Evolutionary conservation across 2,888 invertebrate genomes (phyloP).

Genomic region (Synanthedon tipuliformis): DNA sequence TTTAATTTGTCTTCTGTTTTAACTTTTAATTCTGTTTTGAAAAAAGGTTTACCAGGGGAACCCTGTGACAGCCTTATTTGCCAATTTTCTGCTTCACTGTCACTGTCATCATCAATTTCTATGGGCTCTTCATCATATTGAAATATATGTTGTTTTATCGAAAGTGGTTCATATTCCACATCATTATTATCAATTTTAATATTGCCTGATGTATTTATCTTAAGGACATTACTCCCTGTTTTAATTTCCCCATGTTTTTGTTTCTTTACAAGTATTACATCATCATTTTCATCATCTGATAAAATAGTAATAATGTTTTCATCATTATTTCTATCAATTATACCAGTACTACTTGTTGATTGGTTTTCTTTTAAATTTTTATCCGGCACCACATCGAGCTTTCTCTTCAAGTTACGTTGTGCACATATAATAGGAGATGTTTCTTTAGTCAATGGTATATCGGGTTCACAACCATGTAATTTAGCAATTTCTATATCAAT

Average conservation of each 20-base stretch:
- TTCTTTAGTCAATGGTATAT: background rate
- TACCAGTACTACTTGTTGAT: no score
- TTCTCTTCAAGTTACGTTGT: no score
- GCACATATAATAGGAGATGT: slow-evolving; percentile 13
- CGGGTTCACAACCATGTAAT: slow-evolving; percentile 11
- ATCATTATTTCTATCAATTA: no score
- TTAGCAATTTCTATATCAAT: slow-evolving; percentile 26
- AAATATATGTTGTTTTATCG: slow-evolving; percentile 50
- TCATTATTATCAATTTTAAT: slow-evolving; percentile 39
- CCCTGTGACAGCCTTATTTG: slow-evolving; percentile 64
- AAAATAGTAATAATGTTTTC: slow-evolving; percentile 3
- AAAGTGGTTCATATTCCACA: slow-evolving; percentile 44
- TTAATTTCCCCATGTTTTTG: slow-evolving; percentile 15
- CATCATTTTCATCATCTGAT: slow-evolving; percentile 41
- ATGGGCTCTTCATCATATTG: slow-evolving; percentile 48
- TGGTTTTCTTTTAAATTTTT: no score
- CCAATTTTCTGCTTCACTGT: slow-evolving; percentile 67
- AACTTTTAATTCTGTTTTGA: slow-evolving; percentile 18
- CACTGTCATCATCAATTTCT: slow-evolving; percentile 52
- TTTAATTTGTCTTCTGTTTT: slow-evolving; percentile 18
- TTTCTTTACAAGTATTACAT: slow-evolving; percentile 13
- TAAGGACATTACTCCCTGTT: slow-evolving; percentile 5
- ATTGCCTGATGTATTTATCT: slow-evolving; percentile 13
- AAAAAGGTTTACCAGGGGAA: slow-evolving; percentile 48
- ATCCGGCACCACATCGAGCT: no score